Base-by-base conservation (phyloP, 2,113 vertebrate genomes). In the Mohoua ochrocephala region DNA sequence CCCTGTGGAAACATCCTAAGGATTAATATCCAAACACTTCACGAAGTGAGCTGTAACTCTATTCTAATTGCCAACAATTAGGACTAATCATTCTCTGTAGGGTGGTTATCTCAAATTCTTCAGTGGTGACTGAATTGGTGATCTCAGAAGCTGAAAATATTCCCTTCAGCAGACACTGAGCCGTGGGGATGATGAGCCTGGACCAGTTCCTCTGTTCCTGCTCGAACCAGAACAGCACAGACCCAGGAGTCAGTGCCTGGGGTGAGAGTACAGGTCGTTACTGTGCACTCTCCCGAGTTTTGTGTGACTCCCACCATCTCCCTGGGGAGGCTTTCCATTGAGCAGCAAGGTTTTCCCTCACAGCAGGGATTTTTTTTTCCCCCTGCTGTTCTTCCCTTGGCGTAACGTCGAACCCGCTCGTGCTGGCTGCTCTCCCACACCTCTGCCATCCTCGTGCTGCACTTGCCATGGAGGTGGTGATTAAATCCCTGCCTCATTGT, bases 391-490 rank as follows among this genome's bases (percentile, higher is more conserved):
- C 57, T 77, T 70, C 3, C 23, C 35, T 67, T 39, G 75, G 42
- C 1, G 3, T 42, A 39, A 15, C 1, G 3, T 35, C 0, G 1
- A 14, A 7, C 31, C 31, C 4, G 0, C 67, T 83, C 3, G 0
- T 69, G 44, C 37, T 60, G 18, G 44, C 65, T 74, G 70, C 45
- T 93, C 26, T 47, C 11, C 91, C 68, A 24, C 84, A 82, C 75
- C 70, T 85, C 73, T 91, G 70, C 45, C 28, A 9, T 53, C 60
- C 24, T 3, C 8, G 2, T 75, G 80, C 84, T 61, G 91, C 59
- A 4, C 45, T 68, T 26, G 37, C 45, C 5, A 11, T 2, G 59
- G 91, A 65, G 93, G 71, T 44, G 71, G 84, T 11, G 59, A 78
- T 63, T 35, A 41, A 73, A 88, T 83, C 11, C 16, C 87, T 76